Percentiles rank a stretch among this genome's conserved stretches.
Conservation (phyloP, 2,888 invertebrate genomes). For the Rhagonycha fulva region DNA sequence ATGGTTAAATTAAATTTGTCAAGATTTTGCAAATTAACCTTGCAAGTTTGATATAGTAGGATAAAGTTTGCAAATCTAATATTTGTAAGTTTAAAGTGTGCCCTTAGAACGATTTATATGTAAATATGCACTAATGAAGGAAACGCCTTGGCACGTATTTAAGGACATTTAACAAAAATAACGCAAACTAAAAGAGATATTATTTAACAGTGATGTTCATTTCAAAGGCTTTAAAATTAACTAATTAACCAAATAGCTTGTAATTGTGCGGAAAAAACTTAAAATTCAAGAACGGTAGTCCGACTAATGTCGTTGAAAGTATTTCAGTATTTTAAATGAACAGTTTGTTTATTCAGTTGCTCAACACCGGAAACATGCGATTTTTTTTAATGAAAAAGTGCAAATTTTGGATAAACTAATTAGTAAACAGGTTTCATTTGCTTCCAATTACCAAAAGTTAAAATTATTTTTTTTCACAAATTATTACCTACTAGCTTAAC, state of each 20-base stretch:
- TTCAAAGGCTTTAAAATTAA: constrained; percentile 25
- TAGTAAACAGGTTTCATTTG: background rate
- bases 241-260: constrained; percentile 28
- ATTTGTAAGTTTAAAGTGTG: constrained; percentile 1
- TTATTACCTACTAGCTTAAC: background rate
- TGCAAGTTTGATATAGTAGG: background rate
- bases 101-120: constrained; percentile 2
- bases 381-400: background rate
- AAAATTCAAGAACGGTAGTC: constrained; percentile 26
- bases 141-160: constrained; percentile 19
- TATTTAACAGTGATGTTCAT: constrained; percentile 20
- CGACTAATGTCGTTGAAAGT: constrained; percentile 26
- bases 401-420: background rate
- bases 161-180: constrained; percentile 16
- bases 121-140: constrained; percentile 14
- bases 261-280: constrained; percentile 25
- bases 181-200: constrained; percentile 16
- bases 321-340: constrained; percentile 27
- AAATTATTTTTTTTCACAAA: background rate
- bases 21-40: background rate
- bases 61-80: background rate
- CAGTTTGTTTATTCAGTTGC: constrained; percentile 20
- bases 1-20: background rate
- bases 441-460: background rate
- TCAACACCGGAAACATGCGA: background rate